A percentile compares a stretch with the other conserved stretches of the same genome.
These are phyloP conservation scores for Champsocephalus gunnari DNA, from an alignment of 2,797 vertebrate genomes.

Conservation along the genomic window DNA sequence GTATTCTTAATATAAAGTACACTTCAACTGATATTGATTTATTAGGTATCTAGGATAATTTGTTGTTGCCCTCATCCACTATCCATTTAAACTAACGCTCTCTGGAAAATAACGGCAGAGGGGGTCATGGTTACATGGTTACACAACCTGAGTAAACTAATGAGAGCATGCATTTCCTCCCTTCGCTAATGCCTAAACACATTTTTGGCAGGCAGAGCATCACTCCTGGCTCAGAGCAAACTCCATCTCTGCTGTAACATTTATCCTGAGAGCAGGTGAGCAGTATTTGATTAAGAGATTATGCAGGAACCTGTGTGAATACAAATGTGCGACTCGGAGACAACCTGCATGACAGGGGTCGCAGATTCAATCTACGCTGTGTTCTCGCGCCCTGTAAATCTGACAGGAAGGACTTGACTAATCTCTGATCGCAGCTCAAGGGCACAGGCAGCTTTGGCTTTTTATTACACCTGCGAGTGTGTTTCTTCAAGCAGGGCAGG, in stretches of 20 bases:
- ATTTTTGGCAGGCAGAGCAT: constrained; percentile 43
- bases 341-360: constrained; percentile 50
- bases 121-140: neutral
- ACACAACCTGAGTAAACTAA: constrained; percentile 8
- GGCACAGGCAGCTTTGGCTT: constrained; percentile 48
- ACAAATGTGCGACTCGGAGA: constrained; percentile 65
- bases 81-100: constrained; percentile 4
- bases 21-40: no score
- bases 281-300: constrained; percentile 75
- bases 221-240: constrained; percentile 48
- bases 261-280: constrained; percentile 61
- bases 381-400: constrained; percentile 59
- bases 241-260: constrained; percentile 32
- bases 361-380: constrained; percentile 61
- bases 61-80: no score
- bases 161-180: constrained; percentile 27
- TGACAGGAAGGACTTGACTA: constrained; percentile 57
- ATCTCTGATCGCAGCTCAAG: constrained; percentile 71
- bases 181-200: constrained; percentile 28
- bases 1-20: no score
- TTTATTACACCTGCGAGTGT: constrained; percentile 61
- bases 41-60: no score
- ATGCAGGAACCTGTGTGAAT: constrained; percentile 66
- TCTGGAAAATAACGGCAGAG: neutral
- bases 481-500: constrained; percentile 54